These are phyloP conservation scores for Dendrocincla fuliginosa DNA, from an alignment of 2,797 vertebrate genomes.

Conservation along the genomic window DNA sequence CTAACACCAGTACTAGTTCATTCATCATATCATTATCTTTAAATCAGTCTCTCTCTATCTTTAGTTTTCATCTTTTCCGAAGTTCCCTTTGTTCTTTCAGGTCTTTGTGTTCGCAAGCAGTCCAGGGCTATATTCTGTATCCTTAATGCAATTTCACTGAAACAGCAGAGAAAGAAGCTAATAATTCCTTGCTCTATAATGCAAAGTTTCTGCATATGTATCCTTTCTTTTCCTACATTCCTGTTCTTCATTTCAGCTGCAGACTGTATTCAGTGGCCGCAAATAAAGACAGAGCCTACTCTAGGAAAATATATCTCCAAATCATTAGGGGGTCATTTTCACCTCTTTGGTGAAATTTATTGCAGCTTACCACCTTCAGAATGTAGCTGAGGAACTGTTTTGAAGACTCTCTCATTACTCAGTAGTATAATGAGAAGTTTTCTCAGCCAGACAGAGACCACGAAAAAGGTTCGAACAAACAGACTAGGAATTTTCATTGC, in stretches of 20 bases:
- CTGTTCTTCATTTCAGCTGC: not conserved
- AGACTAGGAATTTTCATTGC: not conserved
- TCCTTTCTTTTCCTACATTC: not conserved
- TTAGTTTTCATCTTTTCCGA: not conserved
- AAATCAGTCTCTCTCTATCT: not conserved
- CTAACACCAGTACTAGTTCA: not conserved
- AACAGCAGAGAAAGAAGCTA: not conserved
- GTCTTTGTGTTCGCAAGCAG: not conserved
- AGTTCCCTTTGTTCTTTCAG: not conserved
- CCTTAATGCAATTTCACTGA: not conserved
- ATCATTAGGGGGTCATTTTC: conserved; percentile 30
- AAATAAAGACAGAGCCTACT: not conserved
- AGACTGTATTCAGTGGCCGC: not conserved
- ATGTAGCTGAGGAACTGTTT: conserved; percentile 6
- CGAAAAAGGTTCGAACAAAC: not conserved
- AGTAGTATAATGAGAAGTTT: not conserved
- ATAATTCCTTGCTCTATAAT: not conserved
- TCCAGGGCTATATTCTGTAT: not conserved
- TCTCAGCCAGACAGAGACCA: not conserved
- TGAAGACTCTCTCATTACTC: conserved; percentile 9
- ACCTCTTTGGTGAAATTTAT: conserved; percentile 7
- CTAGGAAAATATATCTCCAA: conserved; percentile 29
- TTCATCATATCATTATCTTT: not conserved
- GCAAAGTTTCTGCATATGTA: not conserved
- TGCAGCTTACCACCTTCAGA: conserved; percentile 22